These are phyloP conservation scores for Arge pagana DNA, from an alignment of 2,888 invertebrate genomes.

Conservation along the genomic window DNA sequence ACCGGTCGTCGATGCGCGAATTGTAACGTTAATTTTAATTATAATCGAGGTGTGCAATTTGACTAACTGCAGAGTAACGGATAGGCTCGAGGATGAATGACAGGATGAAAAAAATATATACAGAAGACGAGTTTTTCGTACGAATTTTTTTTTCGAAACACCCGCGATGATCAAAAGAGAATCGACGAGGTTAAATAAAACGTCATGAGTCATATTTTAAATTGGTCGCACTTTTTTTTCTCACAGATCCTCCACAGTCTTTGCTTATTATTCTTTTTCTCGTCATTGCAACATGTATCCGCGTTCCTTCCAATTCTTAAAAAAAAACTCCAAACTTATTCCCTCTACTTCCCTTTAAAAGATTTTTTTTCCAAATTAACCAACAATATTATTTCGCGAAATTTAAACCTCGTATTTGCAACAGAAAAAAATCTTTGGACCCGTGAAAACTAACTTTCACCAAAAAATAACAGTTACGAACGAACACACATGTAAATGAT, in stretches of 20 bases:
- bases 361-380: too few species aligned
- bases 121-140: conserved; percentile 5
- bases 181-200: conserved; percentile 17
- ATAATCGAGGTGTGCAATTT: conserved; percentile 11
- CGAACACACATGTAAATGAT: neutral
- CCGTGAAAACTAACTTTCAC: too few species aligned
- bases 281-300: neutral
- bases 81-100: conserved; percentile 2
- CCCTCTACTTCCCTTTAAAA: too few species aligned
- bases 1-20: too few species aligned
- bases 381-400: too few species aligned
- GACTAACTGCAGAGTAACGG: conserved; percentile 16
- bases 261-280: neutral
- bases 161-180: conserved; percentile 1
- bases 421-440: too few species aligned
- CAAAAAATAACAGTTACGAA: conserved; percentile 1
- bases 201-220: conserved; percentile 33
- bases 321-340: too few species aligned
- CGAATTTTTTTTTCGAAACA: neutral
- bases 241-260: neutral
- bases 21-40: neutral
- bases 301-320: neutral
- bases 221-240: conserved; percentile 19
- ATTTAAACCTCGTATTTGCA: too few species aligned
- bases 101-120: conserved; percentile 1